Percentiles rank a stretch among this genome's conserved stretches.
phyloP scores from a whole-genome alignment of 2,888 invertebrate genomes.

The Temnothorax unifasciatus region DNA sequence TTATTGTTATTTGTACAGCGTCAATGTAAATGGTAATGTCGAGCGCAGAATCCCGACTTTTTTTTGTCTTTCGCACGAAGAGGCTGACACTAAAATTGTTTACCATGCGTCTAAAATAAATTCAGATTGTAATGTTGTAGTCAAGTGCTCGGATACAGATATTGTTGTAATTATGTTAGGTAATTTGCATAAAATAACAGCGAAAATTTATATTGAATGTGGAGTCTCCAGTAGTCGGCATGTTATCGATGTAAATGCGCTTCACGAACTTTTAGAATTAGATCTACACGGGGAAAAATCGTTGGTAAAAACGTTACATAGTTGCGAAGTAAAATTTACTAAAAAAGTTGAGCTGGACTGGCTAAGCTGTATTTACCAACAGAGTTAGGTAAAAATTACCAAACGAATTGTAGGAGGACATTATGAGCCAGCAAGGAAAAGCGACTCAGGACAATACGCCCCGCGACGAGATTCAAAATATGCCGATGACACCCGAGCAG shows the following conservation, averaged over 20 bases:
- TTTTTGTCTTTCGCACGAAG: conserved; percentile 2
- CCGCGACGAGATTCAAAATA: too few relatives aligned
- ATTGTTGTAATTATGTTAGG: conserved; percentile 40
- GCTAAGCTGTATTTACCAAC: too few relatives aligned
- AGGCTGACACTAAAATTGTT: conserved; percentile 7
- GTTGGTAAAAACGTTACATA: too few relatives aligned
- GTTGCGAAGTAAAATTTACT: too few relatives aligned
- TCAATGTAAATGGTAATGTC: background rate
- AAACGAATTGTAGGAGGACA: too few relatives aligned
- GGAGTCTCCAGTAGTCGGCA: conserved; percentile 7
- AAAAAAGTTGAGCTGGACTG: too few relatives aligned
- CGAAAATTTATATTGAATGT: conserved; percentile 23
- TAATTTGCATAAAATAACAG: conserved; percentile 36
- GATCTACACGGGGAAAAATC: too few relatives aligned
- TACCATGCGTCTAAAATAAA: conserved; percentile 22
- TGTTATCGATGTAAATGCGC: conserved; percentile 6
- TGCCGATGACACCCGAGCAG: too few relatives aligned
- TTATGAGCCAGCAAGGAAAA: too few relatives aligned
- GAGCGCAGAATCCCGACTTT: background rate
- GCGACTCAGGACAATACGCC: too few relatives aligned
- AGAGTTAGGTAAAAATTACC: too few relatives aligned
- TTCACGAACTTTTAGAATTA: conserved; percentile 18
- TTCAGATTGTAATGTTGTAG: conserved; percentile 28
- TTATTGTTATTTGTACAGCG: background rate
- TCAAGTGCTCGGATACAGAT: conserved; percentile 36